These are phyloP conservation scores for Clamator glandarius DNA, from an alignment of 2,797 vertebrate genomes.

Conservation along the genomic window DNA sequence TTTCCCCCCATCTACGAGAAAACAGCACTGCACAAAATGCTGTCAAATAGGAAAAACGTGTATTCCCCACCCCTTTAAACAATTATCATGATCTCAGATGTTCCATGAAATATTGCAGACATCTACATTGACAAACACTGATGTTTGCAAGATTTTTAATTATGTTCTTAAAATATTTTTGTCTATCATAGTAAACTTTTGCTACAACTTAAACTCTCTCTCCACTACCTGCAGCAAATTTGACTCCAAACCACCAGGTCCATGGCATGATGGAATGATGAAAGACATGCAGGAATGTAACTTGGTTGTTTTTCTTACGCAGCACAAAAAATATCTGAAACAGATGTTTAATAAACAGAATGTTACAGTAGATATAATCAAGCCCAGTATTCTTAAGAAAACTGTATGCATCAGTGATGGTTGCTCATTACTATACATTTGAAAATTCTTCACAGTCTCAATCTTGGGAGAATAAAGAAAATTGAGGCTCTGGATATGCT, in stretches of 20 bases:
- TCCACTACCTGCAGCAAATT: conserved; percentile 91
- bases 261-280: conserved; percentile 99
- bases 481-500: neutral
- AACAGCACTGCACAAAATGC: neutral
- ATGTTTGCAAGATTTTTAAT: neutral
- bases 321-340: conserved; percentile 96
- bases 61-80: neutral
- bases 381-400: neutral
- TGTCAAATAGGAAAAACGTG: neutral
- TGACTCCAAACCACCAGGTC: conserved; percentile 99
- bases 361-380: conserved; percentile 23
- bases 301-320: conserved; percentile 94
- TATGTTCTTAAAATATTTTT: neutral
- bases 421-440: neutral
- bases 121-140: neutral
- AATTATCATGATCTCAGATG: neutral
- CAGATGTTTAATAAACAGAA: conserved; percentile 69
- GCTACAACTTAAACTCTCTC: neutral
- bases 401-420: neutral
- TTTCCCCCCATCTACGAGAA: neutral
- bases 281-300: conserved; percentile 97
- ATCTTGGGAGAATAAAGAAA: neutral
- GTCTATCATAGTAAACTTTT: neutral
- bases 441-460: neutral
- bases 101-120: neutral